These are phyloP conservation scores for Gobionotothen gibberifrons DNA, from an alignment of 2,797 vertebrate genomes.

Conservation along the genomic window DNA sequence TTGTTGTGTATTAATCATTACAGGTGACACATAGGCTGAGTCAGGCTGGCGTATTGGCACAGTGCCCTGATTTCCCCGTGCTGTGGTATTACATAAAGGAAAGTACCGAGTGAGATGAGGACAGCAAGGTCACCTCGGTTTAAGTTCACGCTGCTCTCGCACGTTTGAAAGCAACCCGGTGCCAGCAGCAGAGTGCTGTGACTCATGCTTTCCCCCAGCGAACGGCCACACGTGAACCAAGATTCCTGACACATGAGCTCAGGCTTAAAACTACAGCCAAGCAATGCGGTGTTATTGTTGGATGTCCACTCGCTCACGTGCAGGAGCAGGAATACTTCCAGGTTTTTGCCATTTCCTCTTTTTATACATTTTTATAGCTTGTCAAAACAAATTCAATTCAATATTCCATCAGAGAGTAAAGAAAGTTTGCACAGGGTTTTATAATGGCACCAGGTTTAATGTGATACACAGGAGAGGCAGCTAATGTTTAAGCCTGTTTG, in stretches of 20 bases:
- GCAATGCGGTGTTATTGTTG: constrained; percentile 50
- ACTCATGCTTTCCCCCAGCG: constrained; percentile 61
- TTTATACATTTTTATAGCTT: background rate
- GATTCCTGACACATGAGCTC: constrained; percentile 73
- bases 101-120: constrained; percentile 47
- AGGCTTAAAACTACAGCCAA: constrained; percentile 40
- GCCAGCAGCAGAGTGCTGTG: constrained; percentile 32
- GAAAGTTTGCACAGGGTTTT: constrained; percentile 19
- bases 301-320: constrained; percentile 57
- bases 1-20: constrained; percentile 37
- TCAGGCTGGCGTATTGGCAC: constrained; percentile 63
- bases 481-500: constrained; percentile 57
- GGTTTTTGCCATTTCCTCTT: constrained; percentile 15
- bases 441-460: constrained; percentile 2
- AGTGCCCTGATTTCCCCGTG: constrained; percentile 71
- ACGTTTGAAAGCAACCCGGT: constrained; percentile 15
- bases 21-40: constrained; percentile 65
- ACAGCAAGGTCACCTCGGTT: constrained; percentile 45
- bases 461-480: constrained; percentile 21
- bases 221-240: constrained; percentile 65
- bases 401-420: background rate
- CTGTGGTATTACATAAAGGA: constrained; percentile 20
- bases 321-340: constrained; percentile 29
- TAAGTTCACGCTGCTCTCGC: constrained; percentile 9
- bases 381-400: background rate